These are phyloP conservation scores for Morbakka virulenta DNA, from an alignment of 30 jellyfish, hydroid and myxozoan species.

Conservation along the genomic window DNA sequence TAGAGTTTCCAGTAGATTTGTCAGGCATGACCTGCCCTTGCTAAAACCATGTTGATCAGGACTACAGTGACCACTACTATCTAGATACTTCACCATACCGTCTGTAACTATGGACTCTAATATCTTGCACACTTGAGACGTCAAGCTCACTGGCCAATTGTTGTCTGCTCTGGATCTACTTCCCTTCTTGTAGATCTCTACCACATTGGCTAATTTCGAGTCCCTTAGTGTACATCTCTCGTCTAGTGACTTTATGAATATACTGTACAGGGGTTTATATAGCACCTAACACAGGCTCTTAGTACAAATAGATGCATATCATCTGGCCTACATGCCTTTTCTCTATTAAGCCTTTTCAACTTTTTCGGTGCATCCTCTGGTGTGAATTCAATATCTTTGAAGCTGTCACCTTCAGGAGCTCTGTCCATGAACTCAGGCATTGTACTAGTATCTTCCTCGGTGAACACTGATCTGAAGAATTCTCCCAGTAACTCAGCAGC, in stretches of 20 bases:
- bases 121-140: neutral
- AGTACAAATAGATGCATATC: neutral
- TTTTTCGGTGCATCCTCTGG: neutral
- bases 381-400: neutral
- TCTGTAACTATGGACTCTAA: slow-evolving; percentile 2
- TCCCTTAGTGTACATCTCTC: slow-evolving; percentile 7
- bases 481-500: neutral
- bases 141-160: neutral
- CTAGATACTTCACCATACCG: slow-evolving; percentile 17
- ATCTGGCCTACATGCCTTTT: slow-evolving; percentile 5
- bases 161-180: neutral
- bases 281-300: neutral
- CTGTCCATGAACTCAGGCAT: neutral
- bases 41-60: slow-evolving; percentile 5
- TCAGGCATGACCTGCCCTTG: neutral
- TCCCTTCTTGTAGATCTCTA: slow-evolving; percentile 5
- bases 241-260: neutral
- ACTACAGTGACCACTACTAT: neutral
- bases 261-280: slow-evolving; percentile 3
- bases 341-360: neutral
- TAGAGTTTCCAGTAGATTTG: neutral
- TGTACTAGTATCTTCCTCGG: neutral
- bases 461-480: slow-evolving; percentile 7
- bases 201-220: slow-evolving; percentile 1
- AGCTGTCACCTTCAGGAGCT: neutral